phyloP scores from a whole-genome alignment of 1,140 invertebrate species.

The Aphidius ervi region DNA sequence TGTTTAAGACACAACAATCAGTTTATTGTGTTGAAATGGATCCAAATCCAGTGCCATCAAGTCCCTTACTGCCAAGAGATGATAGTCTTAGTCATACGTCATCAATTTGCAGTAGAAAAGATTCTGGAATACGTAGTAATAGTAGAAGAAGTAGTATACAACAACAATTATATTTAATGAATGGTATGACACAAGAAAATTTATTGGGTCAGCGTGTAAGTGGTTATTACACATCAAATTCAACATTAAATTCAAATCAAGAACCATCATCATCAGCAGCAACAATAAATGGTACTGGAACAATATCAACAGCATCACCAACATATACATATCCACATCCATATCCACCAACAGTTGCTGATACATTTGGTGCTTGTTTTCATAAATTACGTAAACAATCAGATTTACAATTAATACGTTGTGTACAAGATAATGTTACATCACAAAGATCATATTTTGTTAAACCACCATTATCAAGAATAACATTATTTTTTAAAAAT shows the following conservation, averaged over 20 bases:
- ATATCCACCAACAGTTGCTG: constrained; percentile 50
- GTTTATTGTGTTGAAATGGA: constrained; percentile 47
- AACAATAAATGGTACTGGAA: too few species aligned
- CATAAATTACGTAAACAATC: constrained; percentile 82
- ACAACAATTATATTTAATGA: constrained; percentile 68
- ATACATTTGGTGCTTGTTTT: constrained; percentile 63
- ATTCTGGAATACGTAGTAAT: constrained; percentile 81
- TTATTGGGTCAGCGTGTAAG: constrained; percentile 74
- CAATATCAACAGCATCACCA: neutral
- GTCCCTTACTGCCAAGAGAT: constrained; percentile 51
- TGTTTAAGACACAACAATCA: constrained; percentile 28
- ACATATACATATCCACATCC: constrained; percentile 40
- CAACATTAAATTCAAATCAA: constrained; percentile 56
- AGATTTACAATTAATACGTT: constrained; percentile 77
- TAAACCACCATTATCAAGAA: constrained; percentile 75
- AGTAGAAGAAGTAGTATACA: constrained; percentile 80
- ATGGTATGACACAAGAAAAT: constrained; percentile 68
- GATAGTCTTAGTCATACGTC: constrained; percentile 68
- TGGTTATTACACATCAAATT: constrained; percentile 81
- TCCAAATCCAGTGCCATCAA: constrained; percentile 45
- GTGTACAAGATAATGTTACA: constrained; percentile 75
- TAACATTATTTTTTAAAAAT: constrained; percentile 82
- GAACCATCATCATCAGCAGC: constrained; percentile 44
- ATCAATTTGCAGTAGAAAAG: constrained; percentile 77
- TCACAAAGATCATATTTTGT: constrained; percentile 84